Evolutionary conservation across 1,140 invertebrate genomes (phyloP).

Genomic region (Neodiprion fabricii): DNA sequence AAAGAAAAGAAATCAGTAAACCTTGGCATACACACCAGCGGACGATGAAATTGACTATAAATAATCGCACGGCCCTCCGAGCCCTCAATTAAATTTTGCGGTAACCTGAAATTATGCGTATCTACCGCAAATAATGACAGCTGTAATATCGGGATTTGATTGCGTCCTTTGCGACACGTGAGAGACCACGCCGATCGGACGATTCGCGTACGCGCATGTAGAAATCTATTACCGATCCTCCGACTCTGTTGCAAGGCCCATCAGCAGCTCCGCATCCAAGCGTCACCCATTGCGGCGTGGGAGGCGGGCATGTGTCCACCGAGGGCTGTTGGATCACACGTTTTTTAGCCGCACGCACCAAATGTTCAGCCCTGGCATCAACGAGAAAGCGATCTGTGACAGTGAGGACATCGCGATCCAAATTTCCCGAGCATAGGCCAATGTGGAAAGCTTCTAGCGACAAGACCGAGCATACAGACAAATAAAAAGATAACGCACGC

Average conservation of each 20-base stretch:
- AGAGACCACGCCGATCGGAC: no score
- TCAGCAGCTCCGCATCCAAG: background rate
- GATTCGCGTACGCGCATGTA: background rate
- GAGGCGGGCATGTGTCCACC: background rate
- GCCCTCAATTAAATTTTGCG: background rate
- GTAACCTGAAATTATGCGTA: conserved; percentile 4
- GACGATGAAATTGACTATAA: background rate
- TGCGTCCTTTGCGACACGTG: background rate
- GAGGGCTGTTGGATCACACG: background rate
- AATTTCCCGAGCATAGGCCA: no score
- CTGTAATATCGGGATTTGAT: background rate
- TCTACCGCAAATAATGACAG: background rate
- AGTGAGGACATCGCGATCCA: no score
- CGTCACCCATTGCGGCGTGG: background rate
- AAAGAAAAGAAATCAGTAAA: background rate
- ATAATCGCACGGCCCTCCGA: background rate
- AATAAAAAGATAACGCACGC: no score
- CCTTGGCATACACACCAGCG: background rate
- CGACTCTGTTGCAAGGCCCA: background rate
- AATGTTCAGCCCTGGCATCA: background rate
- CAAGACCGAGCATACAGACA: no score
- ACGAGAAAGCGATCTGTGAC: background rate
- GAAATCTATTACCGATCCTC: background rate
- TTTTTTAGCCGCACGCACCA: background rate
- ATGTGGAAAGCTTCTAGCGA: no score